A percentile compares a stretch with the other conserved stretches of the same genome.
phyloP scores from a whole-genome alignment of 2,113 vertebrate species.

The rabbit (Oryctolagus cuniculus) region DNA sequence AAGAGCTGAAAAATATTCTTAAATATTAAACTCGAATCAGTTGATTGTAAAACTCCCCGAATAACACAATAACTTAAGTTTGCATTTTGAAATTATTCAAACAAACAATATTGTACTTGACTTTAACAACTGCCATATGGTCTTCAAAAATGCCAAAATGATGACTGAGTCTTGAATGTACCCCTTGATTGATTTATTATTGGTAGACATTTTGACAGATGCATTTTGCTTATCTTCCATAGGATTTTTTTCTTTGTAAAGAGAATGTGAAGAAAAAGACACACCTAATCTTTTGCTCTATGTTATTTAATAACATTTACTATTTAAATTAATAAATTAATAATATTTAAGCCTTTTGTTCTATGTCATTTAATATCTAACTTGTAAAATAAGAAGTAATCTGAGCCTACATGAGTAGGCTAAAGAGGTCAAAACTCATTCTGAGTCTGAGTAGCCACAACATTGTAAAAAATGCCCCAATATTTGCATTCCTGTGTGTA shows the following conservation, averaged over 20 bases:
- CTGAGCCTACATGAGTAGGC: not conserved
- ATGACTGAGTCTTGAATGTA: not conserved
- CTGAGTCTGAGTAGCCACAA: not conserved
- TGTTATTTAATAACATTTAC: not conserved
- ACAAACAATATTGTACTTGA: not conserved
- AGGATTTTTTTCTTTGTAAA: constrained; percentile 31
- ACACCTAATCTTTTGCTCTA: not conserved
- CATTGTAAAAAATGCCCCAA: not conserved
- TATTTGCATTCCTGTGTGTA: not conserved
- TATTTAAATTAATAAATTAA: too few relatives aligned
- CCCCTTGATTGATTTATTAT: not conserved
- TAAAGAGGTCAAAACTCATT: not conserved
- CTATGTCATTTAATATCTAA: not conserved
- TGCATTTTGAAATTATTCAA: constrained; percentile 7
- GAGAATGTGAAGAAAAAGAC: not conserved
- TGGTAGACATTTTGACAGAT: not conserved
- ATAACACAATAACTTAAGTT: not conserved
- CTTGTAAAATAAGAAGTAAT: constrained; percentile 3
- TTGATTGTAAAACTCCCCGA: not conserved
- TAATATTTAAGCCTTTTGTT: not conserved
- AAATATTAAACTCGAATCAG: not conserved
- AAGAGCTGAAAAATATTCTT: not conserved
- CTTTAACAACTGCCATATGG: not conserved
- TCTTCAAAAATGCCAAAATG: not conserved
- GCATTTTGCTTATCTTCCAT: not conserved